phyloP scores from a whole-genome alignment of 1,140 invertebrate genomes.

The Mycetomoellerius zeteki region DNA sequence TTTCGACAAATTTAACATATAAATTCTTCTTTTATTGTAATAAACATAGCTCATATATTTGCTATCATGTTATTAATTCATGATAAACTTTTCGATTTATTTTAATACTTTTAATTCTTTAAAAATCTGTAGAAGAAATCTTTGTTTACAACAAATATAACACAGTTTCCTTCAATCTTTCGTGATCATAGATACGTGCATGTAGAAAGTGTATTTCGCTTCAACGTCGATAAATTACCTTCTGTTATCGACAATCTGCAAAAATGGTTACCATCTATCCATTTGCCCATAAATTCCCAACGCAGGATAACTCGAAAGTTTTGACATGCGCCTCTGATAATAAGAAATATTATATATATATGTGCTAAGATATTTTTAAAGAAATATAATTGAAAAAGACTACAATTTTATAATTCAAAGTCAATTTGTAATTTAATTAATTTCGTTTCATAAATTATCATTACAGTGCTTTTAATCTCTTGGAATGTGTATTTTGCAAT shows the following conservation, averaged over 20 bases:
- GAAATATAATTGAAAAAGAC: neutral
- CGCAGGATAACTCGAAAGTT: constrained; percentile 18
- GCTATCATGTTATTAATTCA: neutral
- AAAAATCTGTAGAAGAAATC: neutral
- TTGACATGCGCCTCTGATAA: neutral
- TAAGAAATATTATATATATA: neutral
- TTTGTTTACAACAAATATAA: neutral
- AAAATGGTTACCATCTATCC: constrained; percentile 14
- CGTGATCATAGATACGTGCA: neutral
- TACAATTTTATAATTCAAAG: constrained; percentile 4
- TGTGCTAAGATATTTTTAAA: neutral
- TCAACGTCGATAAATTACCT: constrained; percentile 25
- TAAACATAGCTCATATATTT: constrained; percentile 3
- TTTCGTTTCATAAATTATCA: neutral
- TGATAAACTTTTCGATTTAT: constrained; percentile 1
- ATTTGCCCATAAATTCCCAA: constrained; percentile 6
- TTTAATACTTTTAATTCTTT: neutral
- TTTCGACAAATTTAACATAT: neutral
- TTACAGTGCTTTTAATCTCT: neutral
- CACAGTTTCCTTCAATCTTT: neutral
- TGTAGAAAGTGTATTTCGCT: neutral
- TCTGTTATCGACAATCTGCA: constrained; percentile 38
- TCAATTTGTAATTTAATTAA: neutral
- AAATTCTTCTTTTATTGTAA: neutral
- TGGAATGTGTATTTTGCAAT: neutral